Percentiles rank a stretch among this genome's conserved stretches.
Evolutionary conservation across 2,888 invertebrate species (phyloP).

Genomic region (Himalopsyche kuldschensis): DNA sequence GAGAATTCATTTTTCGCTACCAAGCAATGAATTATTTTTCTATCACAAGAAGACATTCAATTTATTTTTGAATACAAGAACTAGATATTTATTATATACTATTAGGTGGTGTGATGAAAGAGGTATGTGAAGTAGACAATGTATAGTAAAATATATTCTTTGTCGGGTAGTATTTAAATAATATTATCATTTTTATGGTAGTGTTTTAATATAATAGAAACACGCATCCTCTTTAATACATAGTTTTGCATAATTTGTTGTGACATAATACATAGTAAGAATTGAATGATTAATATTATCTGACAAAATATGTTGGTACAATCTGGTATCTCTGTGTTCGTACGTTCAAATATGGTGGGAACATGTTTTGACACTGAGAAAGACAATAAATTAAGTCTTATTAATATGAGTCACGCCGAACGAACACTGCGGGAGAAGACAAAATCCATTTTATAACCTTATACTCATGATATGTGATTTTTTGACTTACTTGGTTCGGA

Average conservation of each 20-base stretch:
- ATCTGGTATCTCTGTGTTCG: constrained; percentile 4
- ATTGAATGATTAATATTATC: not conserved
- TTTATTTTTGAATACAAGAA: too few relatives aligned
- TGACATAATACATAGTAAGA: not conserved
- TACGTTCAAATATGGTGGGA: constrained; percentile 14
- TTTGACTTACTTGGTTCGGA: constrained; percentile 73
- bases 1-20: too few relatives aligned
- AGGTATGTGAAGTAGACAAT: too few relatives aligned
- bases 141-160: too few relatives aligned
- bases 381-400: constrained; percentile 25
- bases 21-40: too few relatives aligned
- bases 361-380: constrained; percentile 24
- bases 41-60: too few relatives aligned
- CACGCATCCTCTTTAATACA: not conserved
- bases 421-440: constrained; percentile 16
- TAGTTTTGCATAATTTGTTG: not conserved
- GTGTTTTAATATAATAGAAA: too few relatives aligned
- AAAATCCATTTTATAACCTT: constrained; percentile 32
- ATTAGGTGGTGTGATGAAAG: too few relatives aligned
- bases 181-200: too few relatives aligned
- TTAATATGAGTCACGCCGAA: constrained; percentile 24
- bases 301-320: constrained; percentile 7
- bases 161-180: too few relatives aligned
- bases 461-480: constrained; percentile 7
- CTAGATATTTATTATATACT: too few relatives aligned